Percentiles rank a stretch among this genome's conserved stretches.
Evolutionary conservation across 2,113 vertebrate species (phyloP).

Genomic region (Suricata suricatta): DNA sequence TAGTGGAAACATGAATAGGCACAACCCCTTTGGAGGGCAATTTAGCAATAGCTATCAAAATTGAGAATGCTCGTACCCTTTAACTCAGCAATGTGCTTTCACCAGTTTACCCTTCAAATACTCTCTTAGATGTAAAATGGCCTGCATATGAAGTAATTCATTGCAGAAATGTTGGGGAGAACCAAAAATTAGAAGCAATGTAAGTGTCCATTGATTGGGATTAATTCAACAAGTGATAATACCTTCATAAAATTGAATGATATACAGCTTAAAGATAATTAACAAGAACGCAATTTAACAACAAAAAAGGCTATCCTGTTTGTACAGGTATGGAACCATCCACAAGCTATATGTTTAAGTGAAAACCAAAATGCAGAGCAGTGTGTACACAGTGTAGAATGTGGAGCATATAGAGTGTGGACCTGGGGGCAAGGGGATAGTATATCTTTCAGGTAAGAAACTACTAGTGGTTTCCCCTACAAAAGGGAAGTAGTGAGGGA

Average conservation of each 20-base stretch:
- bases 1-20: not conserved
- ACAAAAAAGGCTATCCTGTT: not conserved
- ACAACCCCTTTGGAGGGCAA: not conserved
- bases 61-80: not conserved
- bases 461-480: not conserved
- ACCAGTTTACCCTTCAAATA: not conserved
- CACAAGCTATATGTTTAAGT: not conserved
- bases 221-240: not conserved
- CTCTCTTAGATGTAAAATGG: not conserved
- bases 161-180: not conserved
- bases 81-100: not conserved
- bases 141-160: not conserved
- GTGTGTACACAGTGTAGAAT: not conserved
- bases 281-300: not conserved
- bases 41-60: not conserved
- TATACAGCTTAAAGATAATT: not conserved
- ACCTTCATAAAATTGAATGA: not conserved
- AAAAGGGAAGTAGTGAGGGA: not conserved
- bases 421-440: accelerated
- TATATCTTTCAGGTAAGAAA: not conserved
- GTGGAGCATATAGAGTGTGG: not conserved
- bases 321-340: not conserved
- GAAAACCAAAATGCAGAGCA: not conserved
- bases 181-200: conserved; percentile 15
- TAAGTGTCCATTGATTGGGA: not conserved